Conservation (phyloP, 2,113 vertebrate genomes). For the Halcyon senegalensis region DNA sequence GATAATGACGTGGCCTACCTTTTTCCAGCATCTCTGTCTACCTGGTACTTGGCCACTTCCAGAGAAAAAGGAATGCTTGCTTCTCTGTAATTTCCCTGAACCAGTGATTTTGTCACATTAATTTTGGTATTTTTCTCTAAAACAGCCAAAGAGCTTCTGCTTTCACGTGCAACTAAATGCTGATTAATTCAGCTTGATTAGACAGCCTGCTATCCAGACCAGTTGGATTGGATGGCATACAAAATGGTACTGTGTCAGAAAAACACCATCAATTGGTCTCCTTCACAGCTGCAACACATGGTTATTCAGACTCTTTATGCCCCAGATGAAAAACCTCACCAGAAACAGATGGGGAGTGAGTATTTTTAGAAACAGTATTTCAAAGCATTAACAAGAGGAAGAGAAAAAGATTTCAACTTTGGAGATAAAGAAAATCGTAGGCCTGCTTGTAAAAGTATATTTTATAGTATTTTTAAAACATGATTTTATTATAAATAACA, state of each 20-base stretch:
- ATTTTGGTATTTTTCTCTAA: neutral
- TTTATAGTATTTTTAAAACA: neutral
- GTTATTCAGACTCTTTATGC: conserved; percentile 21
- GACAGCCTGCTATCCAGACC: neutral
- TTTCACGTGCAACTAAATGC: neutral
- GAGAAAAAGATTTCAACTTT: conserved; percentile 35
- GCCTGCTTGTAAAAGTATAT: neutral
- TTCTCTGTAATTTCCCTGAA: neutral
- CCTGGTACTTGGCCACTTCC: neutral
- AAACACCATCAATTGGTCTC: neutral
- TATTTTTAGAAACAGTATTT: conserved; percentile 65
- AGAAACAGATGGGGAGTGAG: conserved; percentile 55
- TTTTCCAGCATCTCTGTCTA: fast-evolving
- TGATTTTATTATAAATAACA: neutral
- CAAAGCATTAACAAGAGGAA: conserved; percentile 50
- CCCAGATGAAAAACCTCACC: conserved; percentile 58
- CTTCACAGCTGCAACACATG: conserved; percentile 49
- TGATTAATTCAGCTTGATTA: neutral
- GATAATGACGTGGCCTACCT: neutral
- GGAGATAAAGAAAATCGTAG: neutral
- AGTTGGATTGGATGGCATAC: neutral
- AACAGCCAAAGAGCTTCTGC: neutral
- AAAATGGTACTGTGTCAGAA: neutral
- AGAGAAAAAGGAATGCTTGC: neutral
- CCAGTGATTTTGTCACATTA: neutral